phyloP scores from a whole-genome alignment of 2,797 vertebrate genomes.

The Gadopsis bispinosus region DNA sequence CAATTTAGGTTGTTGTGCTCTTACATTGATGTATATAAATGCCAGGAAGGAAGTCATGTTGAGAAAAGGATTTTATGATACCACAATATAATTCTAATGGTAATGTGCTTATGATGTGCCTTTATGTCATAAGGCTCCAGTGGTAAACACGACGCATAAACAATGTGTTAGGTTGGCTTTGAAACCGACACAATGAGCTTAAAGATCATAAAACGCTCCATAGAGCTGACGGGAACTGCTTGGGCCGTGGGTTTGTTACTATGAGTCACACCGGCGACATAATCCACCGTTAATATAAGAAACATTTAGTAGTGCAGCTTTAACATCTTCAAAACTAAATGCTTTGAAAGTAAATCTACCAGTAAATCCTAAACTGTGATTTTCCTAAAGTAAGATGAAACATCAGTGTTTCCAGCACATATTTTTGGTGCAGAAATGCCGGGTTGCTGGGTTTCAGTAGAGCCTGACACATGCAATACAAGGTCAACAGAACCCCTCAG shows the following conservation, averaged over 20 bases:
- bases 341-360: background rate
- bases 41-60: background rate
- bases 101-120: background rate
- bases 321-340: background rate
- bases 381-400: background rate
- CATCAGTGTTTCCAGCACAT: background rate
- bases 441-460: slow-evolving; percentile 34
- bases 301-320: background rate
- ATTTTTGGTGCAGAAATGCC: slow-evolving; percentile 25
- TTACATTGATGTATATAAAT: slow-evolving; percentile 1
- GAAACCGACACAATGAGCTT: background rate
- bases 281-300: background rate
- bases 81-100: background rate
- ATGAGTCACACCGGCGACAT: background rate
- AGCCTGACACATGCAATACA: slow-evolving; percentile 23
- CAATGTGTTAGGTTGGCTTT: background rate
- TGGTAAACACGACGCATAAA: background rate
- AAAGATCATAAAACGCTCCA: background rate
- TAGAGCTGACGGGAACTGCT: background rate
- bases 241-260: background rate
- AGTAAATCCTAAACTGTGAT: background rate
- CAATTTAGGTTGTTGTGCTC: background rate
- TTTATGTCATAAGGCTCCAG: background rate
- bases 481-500: slow-evolving; percentile 24
- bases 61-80: background rate